Percentiles rank a stretch among this genome's conserved stretches.
These are phyloP conservation scores for Mesitornis unicolor DNA, from an alignment of 2,113 vertebrate species.

Conservation along the genomic window DNA sequence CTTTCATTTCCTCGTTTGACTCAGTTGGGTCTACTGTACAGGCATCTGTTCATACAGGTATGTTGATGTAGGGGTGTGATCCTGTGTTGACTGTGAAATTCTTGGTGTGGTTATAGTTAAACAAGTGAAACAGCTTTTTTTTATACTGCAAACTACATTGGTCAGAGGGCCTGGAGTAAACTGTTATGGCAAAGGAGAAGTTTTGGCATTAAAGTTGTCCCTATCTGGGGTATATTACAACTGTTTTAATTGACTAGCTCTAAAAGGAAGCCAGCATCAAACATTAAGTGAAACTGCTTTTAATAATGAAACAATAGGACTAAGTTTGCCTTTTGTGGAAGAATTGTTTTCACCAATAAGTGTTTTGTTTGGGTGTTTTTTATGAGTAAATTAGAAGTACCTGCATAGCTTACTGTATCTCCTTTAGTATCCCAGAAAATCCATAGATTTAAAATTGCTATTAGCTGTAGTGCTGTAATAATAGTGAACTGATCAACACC, in stretches of 20 bases:
- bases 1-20: background rate
- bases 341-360: background rate
- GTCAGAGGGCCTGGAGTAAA: background rate
- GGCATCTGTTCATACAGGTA: background rate
- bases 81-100: background rate
- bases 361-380: too few species aligned
- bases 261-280: background rate
- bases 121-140: background rate
- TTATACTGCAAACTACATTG: background rate
- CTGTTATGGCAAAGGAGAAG: background rate
- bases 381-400: background rate
- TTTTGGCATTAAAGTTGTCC: background rate
- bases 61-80: background rate
- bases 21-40: fast-evolving
- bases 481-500: background rate
- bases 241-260: background rate
- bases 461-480: background rate
- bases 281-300: background rate
- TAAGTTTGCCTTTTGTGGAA: background rate
- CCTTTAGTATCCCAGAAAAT: background rate
- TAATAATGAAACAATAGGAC: background rate
- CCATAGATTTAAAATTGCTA: background rate
- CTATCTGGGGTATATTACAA: background rate
- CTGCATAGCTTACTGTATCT: background rate
- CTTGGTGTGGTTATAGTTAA: background rate